Conservation (phyloP, 1,140 invertebrate genomes). For the Episyrphus balteatus region DNA sequence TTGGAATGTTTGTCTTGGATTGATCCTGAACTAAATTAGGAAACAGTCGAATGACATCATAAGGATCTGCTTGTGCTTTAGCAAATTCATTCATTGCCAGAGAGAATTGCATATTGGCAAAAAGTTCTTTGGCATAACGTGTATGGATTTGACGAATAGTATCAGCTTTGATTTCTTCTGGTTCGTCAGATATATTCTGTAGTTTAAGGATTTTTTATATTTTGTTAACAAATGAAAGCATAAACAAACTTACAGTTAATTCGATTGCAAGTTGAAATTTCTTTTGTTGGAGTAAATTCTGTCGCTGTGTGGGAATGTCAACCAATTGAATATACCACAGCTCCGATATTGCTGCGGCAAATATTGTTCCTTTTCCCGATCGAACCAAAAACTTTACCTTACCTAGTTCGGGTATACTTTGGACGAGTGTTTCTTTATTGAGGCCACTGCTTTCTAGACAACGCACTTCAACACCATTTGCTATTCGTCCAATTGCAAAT, state of each 20-base stretch:
- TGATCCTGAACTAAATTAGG: conserved; percentile 65
- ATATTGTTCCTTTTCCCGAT: conserved; percentile 66
- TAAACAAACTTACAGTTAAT: conserved; percentile 60
- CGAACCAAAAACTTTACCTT: conserved; percentile 52
- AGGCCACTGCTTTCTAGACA: conserved; percentile 58
- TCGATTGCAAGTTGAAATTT: conserved; percentile 90
- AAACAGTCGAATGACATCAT: conserved; percentile 88
- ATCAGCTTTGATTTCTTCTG: conserved; percentile 65
- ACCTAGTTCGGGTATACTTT: conserved; percentile 60
- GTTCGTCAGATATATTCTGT: conserved; percentile 74
- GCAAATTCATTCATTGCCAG: conserved; percentile 86
- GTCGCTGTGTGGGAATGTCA: conserved; percentile 69
- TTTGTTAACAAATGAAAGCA: conserved; percentile 1
- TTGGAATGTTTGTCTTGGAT: conserved; percentile 35
- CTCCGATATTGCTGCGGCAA: conserved; percentile 73
- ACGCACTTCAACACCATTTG: conserved; percentile 70
- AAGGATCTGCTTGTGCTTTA: conserved; percentile 80
- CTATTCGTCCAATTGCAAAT: conserved; percentile 72
- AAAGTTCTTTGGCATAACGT: conserved; percentile 80
- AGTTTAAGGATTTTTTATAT: neutral
- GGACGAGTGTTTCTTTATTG: conserved; percentile 55
- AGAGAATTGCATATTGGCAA: conserved; percentile 75
- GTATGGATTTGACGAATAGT: conserved; percentile 81
- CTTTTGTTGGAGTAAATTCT: conserved; percentile 71
- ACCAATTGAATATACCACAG: conserved; percentile 76